phyloP scores from a whole-genome alignment of 2,797 vertebrate species.

The Octomys mimax region DNA sequence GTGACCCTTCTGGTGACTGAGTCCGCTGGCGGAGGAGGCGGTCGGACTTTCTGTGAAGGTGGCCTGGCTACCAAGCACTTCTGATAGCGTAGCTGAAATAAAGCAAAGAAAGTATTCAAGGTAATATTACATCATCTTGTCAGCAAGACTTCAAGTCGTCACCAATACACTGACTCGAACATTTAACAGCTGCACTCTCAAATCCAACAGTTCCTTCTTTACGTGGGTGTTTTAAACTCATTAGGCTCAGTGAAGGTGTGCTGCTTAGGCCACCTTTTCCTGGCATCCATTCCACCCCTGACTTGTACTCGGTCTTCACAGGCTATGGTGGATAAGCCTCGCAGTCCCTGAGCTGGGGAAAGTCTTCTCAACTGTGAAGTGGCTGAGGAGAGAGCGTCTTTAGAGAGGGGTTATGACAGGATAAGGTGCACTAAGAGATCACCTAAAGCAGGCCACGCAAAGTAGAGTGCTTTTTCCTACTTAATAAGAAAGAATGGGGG shows the following conservation, averaged over 20 bases:
- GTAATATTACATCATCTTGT: background rate
- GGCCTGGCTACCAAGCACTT: slow-evolving; percentile 99
- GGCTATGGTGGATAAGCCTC: background rate
- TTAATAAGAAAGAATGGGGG: background rate
- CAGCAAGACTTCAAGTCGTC: background rate
- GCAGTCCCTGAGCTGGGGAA: background rate
- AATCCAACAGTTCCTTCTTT: background rate
- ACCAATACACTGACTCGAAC: background rate
- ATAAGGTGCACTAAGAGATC: background rate
- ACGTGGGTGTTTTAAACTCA: background rate
- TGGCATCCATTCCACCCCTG: background rate
- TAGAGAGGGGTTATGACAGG: background rate
- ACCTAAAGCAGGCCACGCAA: background rate
- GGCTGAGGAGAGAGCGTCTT: background rate
- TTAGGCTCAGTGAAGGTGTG: background rate
- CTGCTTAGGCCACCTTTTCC: background rate
- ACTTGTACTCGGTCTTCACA: background rate
- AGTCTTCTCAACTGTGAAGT: background rate
- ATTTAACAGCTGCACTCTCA: background rate
- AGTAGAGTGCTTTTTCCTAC: background rate
- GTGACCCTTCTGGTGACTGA: slow-evolving; percentile 96
- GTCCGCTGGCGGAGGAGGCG: slow-evolving; percentile 94
- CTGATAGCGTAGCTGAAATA: slow-evolving; percentile 96
- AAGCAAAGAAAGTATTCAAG: slow-evolving; percentile 51
- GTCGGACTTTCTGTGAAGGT: slow-evolving; percentile 94